Conservation (phyloP, 2,888 invertebrate species). For the Caenorhabditis zanzibari region DNA sequence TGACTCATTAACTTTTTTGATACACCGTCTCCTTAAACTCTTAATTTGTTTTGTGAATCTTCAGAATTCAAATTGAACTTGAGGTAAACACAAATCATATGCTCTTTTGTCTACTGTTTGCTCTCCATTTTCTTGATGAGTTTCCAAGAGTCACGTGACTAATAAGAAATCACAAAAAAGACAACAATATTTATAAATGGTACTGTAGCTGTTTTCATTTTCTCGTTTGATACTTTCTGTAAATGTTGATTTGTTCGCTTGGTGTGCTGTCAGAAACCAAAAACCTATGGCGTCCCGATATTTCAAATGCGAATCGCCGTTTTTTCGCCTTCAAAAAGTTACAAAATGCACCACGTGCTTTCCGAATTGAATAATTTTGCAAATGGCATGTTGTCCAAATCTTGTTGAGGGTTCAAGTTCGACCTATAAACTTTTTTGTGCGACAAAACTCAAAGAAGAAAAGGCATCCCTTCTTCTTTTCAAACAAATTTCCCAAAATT, state of each 20-base stretch:
- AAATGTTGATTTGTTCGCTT: background rate
- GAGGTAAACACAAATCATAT: slow-evolving; percentile 42
- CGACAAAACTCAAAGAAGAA: slow-evolving; percentile 24
- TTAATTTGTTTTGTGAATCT: slow-evolving; percentile 2
- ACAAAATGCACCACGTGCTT: slow-evolving; percentile 44
- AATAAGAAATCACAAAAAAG: slow-evolving; percentile 7
- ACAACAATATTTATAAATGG: background rate
- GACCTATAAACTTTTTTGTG: slow-evolving; percentile 58
- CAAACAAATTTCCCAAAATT: slow-evolving; percentile 40
- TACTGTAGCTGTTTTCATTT: no score
- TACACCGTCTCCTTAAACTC: background rate
- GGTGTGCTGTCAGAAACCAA: slow-evolving; percentile 11
- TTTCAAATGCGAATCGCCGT: slow-evolving; percentile 36
- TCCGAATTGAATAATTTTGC: slow-evolving; percentile 58
- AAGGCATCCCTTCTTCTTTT: slow-evolving; percentile 20
- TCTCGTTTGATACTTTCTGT: background rate
- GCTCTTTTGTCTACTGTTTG: slow-evolving; percentile 39
- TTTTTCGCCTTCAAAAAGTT: slow-evolving; percentile 1
- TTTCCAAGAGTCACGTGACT: slow-evolving; percentile 44
- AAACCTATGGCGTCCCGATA: slow-evolving; percentile 12
- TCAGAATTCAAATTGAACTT: slow-evolving; percentile 15
- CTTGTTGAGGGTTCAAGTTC: slow-evolving; percentile 27
- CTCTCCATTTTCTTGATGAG: slow-evolving; percentile 59
- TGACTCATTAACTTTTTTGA: no score
- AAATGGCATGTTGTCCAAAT: slow-evolving; percentile 50